phyloP scores from a whole-genome alignment of 2,797 vertebrate genomes.

The Melanotaenia nigrans region DNA sequence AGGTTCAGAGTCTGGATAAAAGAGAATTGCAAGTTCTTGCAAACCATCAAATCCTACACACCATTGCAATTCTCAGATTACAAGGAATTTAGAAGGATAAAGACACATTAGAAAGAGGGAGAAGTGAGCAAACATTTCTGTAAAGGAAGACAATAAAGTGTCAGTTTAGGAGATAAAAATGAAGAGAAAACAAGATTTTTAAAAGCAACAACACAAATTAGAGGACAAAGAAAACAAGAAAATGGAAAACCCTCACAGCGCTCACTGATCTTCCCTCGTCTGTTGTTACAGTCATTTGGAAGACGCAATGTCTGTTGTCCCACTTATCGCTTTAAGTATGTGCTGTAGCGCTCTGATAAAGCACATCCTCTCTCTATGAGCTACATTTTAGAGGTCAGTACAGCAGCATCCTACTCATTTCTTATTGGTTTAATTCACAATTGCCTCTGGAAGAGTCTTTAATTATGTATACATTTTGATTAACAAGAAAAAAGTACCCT shows the following conservation, averaged over 20 bases:
- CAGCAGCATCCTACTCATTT: conserved; percentile 5
- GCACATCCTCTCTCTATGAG: background rate
- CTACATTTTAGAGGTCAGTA: conserved; percentile 19
- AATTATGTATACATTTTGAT: background rate
- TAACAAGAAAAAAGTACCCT: background rate
- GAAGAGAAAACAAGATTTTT: conserved; percentile 5
- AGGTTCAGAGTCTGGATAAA: conserved; percentile 5
- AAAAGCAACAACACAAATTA: background rate
- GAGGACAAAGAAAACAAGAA: background rate
- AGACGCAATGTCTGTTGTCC: background rate
- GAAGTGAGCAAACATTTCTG: background rate
- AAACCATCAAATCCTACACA: background rate
- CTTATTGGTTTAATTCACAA: conserved; percentile 17
- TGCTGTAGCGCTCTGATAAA: conserved; percentile 11
- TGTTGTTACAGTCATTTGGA: conserved; percentile 24
- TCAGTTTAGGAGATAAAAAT: background rate
- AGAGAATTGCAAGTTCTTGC: conserved; percentile 1
- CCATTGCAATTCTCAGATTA: background rate
- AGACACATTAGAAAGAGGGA: background rate
- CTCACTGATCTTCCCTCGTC: background rate
- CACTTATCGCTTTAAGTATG: conserved; percentile 28
- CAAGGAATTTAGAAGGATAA: background rate
- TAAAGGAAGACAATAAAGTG: background rate
- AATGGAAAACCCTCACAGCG: conserved; percentile 4
- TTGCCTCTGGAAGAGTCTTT: background rate